Evolutionary conservation across 2,113 vertebrate species (phyloP).

Genomic region (Actenoides lindsayi): DNA sequence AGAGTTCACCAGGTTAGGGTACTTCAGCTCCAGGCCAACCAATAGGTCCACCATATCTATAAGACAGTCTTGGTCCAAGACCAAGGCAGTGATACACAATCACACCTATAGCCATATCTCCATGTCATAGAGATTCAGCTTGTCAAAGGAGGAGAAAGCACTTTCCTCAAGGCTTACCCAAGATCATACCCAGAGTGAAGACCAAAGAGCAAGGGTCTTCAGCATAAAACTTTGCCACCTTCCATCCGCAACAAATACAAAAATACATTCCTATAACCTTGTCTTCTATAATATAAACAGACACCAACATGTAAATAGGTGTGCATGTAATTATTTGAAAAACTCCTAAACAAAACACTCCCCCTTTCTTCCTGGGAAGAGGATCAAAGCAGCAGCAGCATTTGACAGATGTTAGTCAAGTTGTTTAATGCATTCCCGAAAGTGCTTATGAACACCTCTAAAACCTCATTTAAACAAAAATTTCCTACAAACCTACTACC

Average conservation of each 20-base stretch:
- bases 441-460: background rate
- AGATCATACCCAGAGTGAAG: background rate
- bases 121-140: background rate
- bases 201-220: background rate
- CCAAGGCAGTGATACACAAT: background rate
- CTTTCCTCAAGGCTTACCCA: background rate
- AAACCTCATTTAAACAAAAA: background rate
- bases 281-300: background rate
- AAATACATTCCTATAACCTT: background rate
- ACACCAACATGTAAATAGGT: background rate
- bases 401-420: background rate
- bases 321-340: background rate
- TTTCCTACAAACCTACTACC: background rate
- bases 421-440: background rate
- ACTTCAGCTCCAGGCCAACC: background rate
- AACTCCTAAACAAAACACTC: constrained; percentile 34
- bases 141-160: background rate
- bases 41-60: background rate
- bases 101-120: background rate
- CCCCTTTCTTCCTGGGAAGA: background rate
- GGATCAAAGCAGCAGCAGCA: background rate
- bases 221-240: background rate
- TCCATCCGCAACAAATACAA: background rate
- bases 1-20: background rate
- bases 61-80: background rate